phyloP scores from a whole-genome alignment of 2,113 vertebrate genomes.

The Chionis minor region DNA sequence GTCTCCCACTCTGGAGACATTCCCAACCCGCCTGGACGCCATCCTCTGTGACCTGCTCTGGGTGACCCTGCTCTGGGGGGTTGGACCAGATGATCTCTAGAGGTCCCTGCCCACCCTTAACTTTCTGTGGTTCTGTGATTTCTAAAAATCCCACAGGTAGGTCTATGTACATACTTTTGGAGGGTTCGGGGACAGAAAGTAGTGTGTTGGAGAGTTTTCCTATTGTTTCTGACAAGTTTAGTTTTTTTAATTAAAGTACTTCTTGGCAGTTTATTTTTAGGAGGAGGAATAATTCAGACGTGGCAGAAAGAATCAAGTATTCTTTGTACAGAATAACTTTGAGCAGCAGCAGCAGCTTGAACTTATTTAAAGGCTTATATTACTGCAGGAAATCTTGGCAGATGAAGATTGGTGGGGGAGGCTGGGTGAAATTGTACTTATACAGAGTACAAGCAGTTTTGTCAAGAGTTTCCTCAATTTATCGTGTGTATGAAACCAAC shows the following conservation, averaged over 20 bases:
- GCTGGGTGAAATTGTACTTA: background rate
- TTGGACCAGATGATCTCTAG: too few species aligned
- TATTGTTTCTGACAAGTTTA: background rate
- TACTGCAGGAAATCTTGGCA: background rate
- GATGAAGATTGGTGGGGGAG: background rate
- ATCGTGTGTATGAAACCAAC: background rate
- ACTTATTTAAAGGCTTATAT: background rate
- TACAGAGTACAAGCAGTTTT: background rate
- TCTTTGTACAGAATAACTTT: background rate
- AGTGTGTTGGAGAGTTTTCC: background rate
- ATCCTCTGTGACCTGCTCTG: too few species aligned
- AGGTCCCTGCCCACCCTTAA: too few species aligned
- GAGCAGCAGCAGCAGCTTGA: background rate
- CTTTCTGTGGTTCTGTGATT: too few species aligned
- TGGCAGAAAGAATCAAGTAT: background rate
- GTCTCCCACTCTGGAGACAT: too few species aligned
- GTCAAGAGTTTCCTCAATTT: background rate
- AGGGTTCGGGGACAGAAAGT: background rate
- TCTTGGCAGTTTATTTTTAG: background rate
- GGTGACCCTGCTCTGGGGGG: too few species aligned
- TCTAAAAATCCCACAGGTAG: background rate
- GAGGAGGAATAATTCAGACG: background rate
- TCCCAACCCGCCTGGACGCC: too few species aligned
- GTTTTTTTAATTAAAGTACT: background rate
- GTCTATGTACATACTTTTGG: rapidly evolving